These are phyloP conservation scores for Numenius arquata DNA, from an alignment of 2,113 vertebrate genomes.

Conservation along the genomic window DNA sequence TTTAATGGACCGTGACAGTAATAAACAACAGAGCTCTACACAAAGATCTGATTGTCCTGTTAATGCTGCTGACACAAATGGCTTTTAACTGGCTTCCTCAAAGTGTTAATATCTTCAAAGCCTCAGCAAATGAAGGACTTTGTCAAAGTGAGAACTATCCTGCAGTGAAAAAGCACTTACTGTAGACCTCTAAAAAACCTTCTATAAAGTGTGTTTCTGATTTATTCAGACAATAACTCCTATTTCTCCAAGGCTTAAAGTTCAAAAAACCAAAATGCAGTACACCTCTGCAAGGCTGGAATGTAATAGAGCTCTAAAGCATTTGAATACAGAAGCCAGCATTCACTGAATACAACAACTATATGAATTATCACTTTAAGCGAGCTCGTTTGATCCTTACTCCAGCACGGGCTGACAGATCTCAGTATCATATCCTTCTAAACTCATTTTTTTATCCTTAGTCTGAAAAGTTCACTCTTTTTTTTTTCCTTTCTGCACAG, in stretches of 20 bases:
- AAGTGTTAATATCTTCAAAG: conserved; percentile 28
- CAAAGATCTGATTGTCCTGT: conserved; percentile 72
- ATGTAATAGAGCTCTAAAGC: background rate
- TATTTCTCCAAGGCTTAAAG: background rate
- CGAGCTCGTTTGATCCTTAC: background rate
- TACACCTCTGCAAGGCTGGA: background rate
- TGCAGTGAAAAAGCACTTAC: background rate
- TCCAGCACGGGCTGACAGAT: background rate
- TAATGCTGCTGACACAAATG: conserved; percentile 64
- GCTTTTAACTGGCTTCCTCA: conserved; percentile 55
- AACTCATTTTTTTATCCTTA: background rate
- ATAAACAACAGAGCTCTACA: conserved; percentile 71
- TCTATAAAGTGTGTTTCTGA: background rate
- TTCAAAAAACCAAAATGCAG: background rate
- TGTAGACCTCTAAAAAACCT: background rate
- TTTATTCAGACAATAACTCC: background rate
- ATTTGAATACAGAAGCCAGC: background rate
- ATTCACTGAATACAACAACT: background rate
- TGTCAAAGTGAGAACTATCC: background rate
- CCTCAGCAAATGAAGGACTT: conserved; percentile 9
- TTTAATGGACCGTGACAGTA: conserved; percentile 78
- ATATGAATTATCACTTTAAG: background rate
- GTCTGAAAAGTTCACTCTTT: background rate
- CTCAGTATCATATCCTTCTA: background rate
- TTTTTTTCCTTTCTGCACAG: background rate